Evolutionary conservation across 2,888 invertebrate genomes (phyloP), one percentile per base, ranked within the genome.

Genomic region (Cheilosia variabilis): DNA sequence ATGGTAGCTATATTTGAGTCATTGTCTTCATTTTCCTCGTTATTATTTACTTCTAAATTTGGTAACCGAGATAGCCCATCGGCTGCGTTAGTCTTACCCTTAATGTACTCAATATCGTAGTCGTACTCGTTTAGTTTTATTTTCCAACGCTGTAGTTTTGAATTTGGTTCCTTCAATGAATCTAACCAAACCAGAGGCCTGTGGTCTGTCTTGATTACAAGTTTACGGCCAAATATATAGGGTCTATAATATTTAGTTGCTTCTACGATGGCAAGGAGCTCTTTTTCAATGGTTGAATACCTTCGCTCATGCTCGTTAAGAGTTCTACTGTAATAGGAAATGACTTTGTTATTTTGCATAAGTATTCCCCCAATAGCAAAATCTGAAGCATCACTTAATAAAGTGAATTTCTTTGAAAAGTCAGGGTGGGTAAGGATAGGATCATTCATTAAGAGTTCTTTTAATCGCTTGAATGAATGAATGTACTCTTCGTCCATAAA

Each of bases 121-220:
- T 89, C 88, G 50, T 82, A 91, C 66, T 90, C 90, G 53, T 88
- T 87, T 88, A 90, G 81, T 80, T 89, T 57, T 89, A 86, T 9
- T 89, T 60, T 81, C 91, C 91, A 92, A 4, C 91, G 58, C 13
- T 89, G 89, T n/a, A 91, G 79, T 73, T 91, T 89, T 0, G 90
- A 90, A 43, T 89, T 90, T 0, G 90, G 91, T 17, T 92, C 91
- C 86, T 92, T 91, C 0, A 91, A 47, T 0, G 87, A 89, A 88
- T 91, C 89, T 0, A 92, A 69, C 90, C 91, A 92, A 4, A 87
- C 88, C 1, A 92, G 66, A 0, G 91, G 91, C 63, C 89, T 87
- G 76, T 92, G 92, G 60, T 92, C 92, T 0, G 91, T 92, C 7
- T 90, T 88, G 0, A 92, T 90, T 0, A 72, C 88, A 41, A 92